phyloP scores from a whole-genome alignment of 2,888 invertebrate genomes.

The Shargacucullia verbasci region DNA sequence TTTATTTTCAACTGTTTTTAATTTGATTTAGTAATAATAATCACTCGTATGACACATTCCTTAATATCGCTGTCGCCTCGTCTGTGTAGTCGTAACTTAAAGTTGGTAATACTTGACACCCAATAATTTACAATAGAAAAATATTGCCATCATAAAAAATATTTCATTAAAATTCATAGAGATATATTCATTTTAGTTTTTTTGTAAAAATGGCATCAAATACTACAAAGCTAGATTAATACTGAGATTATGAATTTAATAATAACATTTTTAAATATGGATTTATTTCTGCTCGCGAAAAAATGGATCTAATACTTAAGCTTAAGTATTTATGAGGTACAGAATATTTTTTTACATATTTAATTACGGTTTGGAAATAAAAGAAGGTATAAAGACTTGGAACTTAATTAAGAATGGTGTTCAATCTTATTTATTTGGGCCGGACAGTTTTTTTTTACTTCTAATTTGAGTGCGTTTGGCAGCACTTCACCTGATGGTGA shows the following conservation, averaged over 20 bases:
- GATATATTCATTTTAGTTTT: conserved; percentile 57
- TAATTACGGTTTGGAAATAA: too few species aligned
- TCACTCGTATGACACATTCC: conserved; percentile 14
- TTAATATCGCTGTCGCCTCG: conserved; percentile 31
- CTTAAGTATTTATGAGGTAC: too few species aligned
- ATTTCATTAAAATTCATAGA: conserved; percentile 55
- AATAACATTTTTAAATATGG: conserved; percentile 51
- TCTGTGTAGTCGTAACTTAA: conserved; percentile 42
- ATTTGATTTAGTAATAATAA: conserved; percentile 11
- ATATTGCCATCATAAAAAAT: conserved; percentile 62
- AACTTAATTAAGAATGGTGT: too few species aligned
- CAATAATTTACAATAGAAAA: conserved; percentile 66
- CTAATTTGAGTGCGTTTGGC: too few species aligned
- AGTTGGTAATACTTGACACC: conserved; percentile 60
- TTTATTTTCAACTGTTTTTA: conserved; percentile 17
- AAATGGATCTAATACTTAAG: not conserved
- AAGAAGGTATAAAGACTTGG: too few species aligned
- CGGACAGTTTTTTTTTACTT: too few species aligned
- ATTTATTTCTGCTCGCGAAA: conserved; percentile 40
- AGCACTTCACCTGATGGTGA: too few species aligned
- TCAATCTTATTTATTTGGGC: too few species aligned
- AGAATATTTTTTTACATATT: too few species aligned
- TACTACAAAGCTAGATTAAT: conserved; percentile 81
- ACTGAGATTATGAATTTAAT: conserved; percentile 75
- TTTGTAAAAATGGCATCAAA: conserved; percentile 81